Evolutionary conservation across 2,797 vertebrate species (phyloP).

Genomic region (Dermochelys coriacea): DNA sequence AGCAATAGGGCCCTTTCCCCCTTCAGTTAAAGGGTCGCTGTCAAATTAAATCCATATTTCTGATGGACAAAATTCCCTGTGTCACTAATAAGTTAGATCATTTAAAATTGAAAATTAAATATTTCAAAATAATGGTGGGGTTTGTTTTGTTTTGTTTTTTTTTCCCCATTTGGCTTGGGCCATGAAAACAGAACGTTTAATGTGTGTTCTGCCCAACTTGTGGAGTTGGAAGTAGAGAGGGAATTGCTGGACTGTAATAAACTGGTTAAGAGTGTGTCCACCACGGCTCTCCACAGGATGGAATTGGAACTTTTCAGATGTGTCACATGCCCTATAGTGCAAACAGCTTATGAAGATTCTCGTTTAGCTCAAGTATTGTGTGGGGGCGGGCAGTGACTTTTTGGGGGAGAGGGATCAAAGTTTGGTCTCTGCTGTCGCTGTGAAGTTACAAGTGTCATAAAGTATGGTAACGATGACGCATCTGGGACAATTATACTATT

Average conservation of each 20-base stretch:
- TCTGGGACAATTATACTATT: not conserved
- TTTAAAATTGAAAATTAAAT: not conserved
- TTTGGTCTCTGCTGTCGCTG: not conserved
- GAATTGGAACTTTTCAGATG: not conserved
- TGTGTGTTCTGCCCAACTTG: not conserved
- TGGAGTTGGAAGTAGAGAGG: not conserved
- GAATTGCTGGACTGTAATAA: not conserved
- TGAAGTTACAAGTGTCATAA: not conserved
- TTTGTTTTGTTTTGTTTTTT: too few relatives aligned
- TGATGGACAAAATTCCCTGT: not conserved
- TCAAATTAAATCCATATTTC: not conserved
- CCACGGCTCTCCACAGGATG: not conserved
- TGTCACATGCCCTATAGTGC: not conserved
- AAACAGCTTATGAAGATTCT: not conserved
- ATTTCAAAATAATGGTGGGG: too few relatives aligned
- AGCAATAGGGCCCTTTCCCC: not conserved
- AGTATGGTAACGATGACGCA: not conserved
- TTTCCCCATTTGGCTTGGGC: not conserved
- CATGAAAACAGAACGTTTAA: not conserved
- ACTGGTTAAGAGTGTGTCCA: not conserved
- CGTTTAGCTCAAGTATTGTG: not conserved
- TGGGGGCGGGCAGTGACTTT: not conserved
- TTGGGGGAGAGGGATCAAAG: not conserved
- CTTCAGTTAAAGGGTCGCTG: not conserved
- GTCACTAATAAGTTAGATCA: not conserved